A percentile compares a stretch with the other conserved stretches of the same genome.
Evolutionary conservation across 2,113 vertebrate genomes (phyloP).

Genomic region (Pristiophorus japonicus): DNA sequence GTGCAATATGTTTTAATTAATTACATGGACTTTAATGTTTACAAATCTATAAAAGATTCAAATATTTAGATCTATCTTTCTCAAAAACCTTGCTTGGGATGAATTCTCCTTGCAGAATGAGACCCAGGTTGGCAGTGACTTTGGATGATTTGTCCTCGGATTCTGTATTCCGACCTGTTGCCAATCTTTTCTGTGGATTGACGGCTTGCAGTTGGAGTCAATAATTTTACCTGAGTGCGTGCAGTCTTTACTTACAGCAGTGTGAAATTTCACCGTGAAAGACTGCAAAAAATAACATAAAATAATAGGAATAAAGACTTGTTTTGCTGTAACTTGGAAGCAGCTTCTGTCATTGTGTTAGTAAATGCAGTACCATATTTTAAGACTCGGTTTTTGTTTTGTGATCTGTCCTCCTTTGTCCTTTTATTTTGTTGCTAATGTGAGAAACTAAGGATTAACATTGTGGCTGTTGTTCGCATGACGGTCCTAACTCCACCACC

Average conservation of each 20-base stretch:
- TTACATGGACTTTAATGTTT: neutral
- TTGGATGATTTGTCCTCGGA: neutral
- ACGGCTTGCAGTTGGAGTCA: neutral
- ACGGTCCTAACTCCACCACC: neutral
- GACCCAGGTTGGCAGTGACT: neutral
- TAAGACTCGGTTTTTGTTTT: neutral
- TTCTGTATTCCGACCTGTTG: neutral
- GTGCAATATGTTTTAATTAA: neutral
- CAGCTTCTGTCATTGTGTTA: neutral
- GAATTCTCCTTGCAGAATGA: neutral
- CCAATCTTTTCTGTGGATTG: neutral
- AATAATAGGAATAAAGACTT: neutral
- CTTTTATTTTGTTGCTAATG: neutral
- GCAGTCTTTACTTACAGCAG: no score
- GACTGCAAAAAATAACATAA: neutral
- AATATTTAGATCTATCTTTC: neutral
- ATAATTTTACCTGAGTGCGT: neutral
- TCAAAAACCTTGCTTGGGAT: neutral
- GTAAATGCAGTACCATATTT: neutral
- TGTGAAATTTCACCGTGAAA: neutral
- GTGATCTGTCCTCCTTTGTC: neutral
- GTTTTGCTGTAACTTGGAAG: neutral
- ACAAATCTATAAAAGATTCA: neutral
- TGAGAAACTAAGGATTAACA: constrained; percentile 25
- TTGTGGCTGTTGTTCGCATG: neutral